phyloP scores from a whole-genome alignment of 2,888 invertebrate species.

The Eledona agricola region DNA sequence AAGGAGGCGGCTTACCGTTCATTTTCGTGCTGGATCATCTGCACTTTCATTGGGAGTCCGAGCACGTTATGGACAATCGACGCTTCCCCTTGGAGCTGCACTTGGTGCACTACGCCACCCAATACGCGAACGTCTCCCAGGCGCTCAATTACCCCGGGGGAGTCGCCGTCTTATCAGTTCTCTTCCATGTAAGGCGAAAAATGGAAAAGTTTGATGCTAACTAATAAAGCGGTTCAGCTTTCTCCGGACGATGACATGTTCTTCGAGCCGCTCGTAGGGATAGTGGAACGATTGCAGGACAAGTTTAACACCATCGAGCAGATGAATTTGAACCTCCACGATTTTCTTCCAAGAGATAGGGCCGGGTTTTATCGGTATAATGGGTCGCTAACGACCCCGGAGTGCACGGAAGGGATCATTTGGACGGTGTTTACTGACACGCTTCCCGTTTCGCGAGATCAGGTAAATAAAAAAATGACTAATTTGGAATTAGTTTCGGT shows the following conservation, averaged over 20 bases:
- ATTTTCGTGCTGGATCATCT: constrained; percentile 74
- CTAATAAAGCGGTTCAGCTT: constrained; percentile 45
- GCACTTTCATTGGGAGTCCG: constrained; percentile 87
- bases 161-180: constrained; percentile 70
- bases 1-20: constrained; percentile 69
- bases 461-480: constrained; percentile 41
- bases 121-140: constrained; percentile 63
- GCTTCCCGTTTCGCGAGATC: constrained; percentile 59
- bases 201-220: constrained; percentile 5
- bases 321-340: constrained; percentile 39
- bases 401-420: constrained; percentile 73
- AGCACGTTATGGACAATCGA: constrained; percentile 77
- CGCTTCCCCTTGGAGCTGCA: constrained; percentile 70
- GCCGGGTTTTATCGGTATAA: constrained; percentile 68
- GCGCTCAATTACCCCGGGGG: constrained; percentile 67
- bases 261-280: constrained; percentile 53
- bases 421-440: constrained; percentile 72
- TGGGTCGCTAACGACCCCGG: constrained; percentile 78
- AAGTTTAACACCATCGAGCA: constrained; percentile 32
- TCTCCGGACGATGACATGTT: constrained; percentile 58
- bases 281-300: constrained; percentile 51
- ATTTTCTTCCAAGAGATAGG: constrained; percentile 67
- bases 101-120: constrained; percentile 70
- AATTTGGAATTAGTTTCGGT: background rate
- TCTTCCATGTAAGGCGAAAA: constrained; percentile 68